These are phyloP conservation scores for Pammene aurita DNA, from an alignment of 2,888 invertebrate genomes.

Conservation along the genomic window DNA sequence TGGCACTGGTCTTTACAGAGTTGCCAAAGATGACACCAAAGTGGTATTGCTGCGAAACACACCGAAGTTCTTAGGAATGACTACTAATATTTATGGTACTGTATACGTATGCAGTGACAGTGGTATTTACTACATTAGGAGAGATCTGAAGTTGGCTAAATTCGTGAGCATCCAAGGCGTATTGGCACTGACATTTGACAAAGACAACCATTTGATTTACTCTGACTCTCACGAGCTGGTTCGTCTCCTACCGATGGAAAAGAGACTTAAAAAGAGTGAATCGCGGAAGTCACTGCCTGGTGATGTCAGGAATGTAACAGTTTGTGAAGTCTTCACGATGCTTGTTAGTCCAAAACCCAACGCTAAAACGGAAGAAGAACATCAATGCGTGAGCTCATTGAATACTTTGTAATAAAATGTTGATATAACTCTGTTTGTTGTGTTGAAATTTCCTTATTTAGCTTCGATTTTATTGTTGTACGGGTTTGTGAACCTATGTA, in stretches of 20 bases:
- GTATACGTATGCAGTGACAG: conserved; percentile 69
- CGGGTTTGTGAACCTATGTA: no score
- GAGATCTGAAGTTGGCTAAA: conserved; percentile 62
- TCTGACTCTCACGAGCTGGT: conserved; percentile 69
- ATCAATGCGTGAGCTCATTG: conserved; percentile 2
- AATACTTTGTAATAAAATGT: not conserved
- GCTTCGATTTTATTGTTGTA: no score
- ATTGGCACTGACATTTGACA: conserved; percentile 68
- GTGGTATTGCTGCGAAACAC: conserved; percentile 54
- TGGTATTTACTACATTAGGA: conserved; percentile 65
- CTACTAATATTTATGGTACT: conserved; percentile 61
- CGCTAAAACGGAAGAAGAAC: conserved; percentile 4
- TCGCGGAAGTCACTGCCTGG: conserved; percentile 4
- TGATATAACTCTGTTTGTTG: not conserved
- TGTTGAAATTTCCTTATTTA: no score
- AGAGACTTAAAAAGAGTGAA: conserved; percentile 14
- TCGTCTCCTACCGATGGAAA: conserved; percentile 43
- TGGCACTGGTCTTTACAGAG: conserved; percentile 64
- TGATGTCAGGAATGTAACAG: conserved; percentile 20
- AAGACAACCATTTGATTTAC: conserved; percentile 66
- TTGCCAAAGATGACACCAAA: conserved; percentile 49
- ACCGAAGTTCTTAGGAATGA: conserved; percentile 64
- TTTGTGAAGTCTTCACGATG: conserved; percentile 25
- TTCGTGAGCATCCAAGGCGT: conserved; percentile 63
- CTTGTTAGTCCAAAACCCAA: conserved; percentile 24